phyloP scores from a whole-genome alignment of 2,797 vertebrate genomes.

The Myotis pilosus region DNA sequence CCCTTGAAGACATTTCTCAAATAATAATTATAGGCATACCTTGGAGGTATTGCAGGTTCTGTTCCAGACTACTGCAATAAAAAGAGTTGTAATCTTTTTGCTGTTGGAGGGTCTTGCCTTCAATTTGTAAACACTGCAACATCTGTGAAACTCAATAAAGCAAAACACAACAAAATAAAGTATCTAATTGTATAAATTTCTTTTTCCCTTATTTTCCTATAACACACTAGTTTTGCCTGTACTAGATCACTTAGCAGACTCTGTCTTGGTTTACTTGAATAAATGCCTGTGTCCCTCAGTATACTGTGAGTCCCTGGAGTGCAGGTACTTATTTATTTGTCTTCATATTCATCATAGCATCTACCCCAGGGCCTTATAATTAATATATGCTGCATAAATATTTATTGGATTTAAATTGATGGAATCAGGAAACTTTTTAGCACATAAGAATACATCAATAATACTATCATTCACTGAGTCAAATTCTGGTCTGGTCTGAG shows the following conservation, averaged over 20 bases:
- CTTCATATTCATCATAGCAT: constrained; percentile 32
- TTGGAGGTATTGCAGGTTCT: not conserved
- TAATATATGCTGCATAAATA: not conserved
- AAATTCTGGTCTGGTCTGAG: not conserved
- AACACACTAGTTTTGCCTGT: not conserved
- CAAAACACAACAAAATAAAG: not conserved
- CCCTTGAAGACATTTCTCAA: constrained; percentile 20
- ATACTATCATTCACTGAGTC: not conserved
- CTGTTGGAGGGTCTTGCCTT: not conserved
- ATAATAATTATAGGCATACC: not conserved
- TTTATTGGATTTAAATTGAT: not conserved
- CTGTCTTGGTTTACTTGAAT: constrained; percentile 32
- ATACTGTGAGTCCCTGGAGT: not conserved
- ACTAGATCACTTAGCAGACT: not conserved
- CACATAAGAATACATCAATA: not conserved
- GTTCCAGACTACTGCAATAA: not conserved
- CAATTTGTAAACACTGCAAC: not conserved
- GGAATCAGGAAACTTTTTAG: not conserved
- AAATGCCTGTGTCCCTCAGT: not conserved
- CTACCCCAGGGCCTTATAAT: not conserved
- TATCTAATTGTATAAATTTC: not conserved
- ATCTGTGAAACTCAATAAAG: not conserved
- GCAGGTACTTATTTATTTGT: constrained; percentile 13
- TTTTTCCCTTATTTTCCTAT: not conserved
- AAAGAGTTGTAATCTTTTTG: not conserved